phyloP scores from a whole-genome alignment of 2,888 invertebrate species.

The Plebejus melissa region DNA sequence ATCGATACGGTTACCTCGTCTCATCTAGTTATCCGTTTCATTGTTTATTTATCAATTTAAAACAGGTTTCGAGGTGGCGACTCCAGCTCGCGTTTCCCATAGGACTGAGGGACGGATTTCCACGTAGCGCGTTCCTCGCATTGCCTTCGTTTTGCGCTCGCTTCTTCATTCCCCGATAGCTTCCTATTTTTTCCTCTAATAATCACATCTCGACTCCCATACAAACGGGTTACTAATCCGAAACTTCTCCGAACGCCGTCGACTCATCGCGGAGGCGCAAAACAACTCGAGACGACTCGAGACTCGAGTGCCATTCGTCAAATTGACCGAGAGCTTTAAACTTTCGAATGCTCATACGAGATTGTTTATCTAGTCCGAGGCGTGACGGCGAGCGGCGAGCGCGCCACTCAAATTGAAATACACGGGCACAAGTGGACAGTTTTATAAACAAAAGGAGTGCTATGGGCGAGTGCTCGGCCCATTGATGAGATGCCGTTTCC shows the following conservation, averaged over 20 bases:
- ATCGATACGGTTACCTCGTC: conserved; percentile 68
- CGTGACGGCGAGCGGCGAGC: conserved; percentile 48
- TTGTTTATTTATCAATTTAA: conserved; percentile 24
- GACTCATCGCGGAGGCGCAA: conserved; percentile 34
- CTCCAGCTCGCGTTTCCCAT: not conserved
- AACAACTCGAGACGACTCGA: conserved; percentile 47
- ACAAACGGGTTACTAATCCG: not conserved
- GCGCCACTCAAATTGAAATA: conserved; percentile 56
- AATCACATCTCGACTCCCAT: not conserved
- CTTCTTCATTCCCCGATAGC: conserved; percentile 6
- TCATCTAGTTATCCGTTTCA: conserved; percentile 28
- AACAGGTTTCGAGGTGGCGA: conserved; percentile 14
- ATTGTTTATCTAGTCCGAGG: conserved; percentile 61
- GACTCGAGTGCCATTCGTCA: conserved; percentile 43
- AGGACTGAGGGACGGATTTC: not conserved
- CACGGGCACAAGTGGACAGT: conserved; percentile 70
- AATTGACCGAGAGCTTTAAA: conserved; percentile 42
- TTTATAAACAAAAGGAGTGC: conserved; percentile 72
- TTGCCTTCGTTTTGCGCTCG: not conserved
- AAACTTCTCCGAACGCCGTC: conserved; percentile 10
- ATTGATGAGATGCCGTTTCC: conserved; percentile 69
- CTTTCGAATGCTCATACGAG: conserved; percentile 37
- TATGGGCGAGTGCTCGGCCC: conserved; percentile 59
- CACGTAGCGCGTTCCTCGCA: conserved; percentile 14
- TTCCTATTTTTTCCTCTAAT: not conserved